Conservation (phyloP, 2,797 vertebrate species). For the Cirrhinus mrigala region DNA sequence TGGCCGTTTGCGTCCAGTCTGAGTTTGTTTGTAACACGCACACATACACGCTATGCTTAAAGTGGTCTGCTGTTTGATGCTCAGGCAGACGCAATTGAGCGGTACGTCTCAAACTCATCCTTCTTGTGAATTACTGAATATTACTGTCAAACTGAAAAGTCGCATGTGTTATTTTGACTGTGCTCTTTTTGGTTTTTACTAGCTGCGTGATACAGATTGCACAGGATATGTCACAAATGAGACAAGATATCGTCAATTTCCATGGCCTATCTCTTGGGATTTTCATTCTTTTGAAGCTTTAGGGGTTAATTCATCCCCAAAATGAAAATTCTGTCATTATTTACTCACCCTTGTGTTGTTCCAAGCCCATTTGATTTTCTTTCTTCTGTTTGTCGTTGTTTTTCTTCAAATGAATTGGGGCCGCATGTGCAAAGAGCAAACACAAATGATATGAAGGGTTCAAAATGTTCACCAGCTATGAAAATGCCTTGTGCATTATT, state of each 20-base stretch:
- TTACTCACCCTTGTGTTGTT: not conserved
- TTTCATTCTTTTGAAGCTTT: not conserved
- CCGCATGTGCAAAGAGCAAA: not conserved
- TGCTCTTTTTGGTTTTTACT: not conserved
- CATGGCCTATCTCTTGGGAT: not conserved
- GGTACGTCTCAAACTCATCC: not conserved
- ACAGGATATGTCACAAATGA: not conserved
- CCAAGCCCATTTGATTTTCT: not conserved
- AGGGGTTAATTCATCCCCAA: not conserved
- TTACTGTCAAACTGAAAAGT: slow-evolving; percentile 14
- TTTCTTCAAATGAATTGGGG: not conserved
- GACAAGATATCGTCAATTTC: not conserved
- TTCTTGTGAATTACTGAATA: slow-evolving; percentile 2
- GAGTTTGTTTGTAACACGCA: slow-evolving; percentile 5
- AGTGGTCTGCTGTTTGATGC: slow-evolving; percentile 16
- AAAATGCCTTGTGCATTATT: not conserved
- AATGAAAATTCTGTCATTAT: not conserved
- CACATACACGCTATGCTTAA: not conserved
- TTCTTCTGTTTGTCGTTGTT: not conserved
- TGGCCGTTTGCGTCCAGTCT: slow-evolving; percentile 12
- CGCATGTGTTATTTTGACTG: not conserved
- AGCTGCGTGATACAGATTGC: not conserved
- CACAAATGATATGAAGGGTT: not conserved
- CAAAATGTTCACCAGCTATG: not conserved
- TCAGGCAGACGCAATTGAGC: not conserved